phyloP scores from a whole-genome alignment of 2,113 vertebrate species.

The Glaucidium brasilianum region DNA sequence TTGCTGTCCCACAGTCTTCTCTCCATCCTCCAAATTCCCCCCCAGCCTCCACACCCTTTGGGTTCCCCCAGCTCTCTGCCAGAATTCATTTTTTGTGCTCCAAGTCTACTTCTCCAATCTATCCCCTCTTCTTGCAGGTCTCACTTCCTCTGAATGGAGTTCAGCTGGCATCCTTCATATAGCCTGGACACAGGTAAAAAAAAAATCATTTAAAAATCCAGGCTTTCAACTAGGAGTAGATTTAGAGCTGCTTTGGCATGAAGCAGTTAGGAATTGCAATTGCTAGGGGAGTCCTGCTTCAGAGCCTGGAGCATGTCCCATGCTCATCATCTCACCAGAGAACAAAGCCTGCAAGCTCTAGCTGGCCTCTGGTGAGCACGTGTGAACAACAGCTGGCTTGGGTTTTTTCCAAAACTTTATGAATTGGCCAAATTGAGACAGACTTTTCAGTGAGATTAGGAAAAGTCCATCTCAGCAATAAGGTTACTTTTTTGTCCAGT shows the following conservation, averaged over 20 bases:
- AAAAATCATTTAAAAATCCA: neutral
- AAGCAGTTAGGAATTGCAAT: neutral
- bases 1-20: neutral
- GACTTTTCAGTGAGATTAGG: neutral
- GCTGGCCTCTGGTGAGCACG: neutral
- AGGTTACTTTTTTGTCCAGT: neutral
- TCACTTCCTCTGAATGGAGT: neutral
- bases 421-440: neutral
- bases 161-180: neutral
- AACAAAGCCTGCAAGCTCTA: neutral
- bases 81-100: neutral
- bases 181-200: neutral
- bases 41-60: neutral
- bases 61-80: neutral
- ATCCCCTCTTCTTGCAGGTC: neutral
- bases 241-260: neutral
- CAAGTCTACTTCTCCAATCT: neutral
- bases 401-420: neutral
- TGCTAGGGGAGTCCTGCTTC: neutral
- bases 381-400: slow-evolving; percentile 33
- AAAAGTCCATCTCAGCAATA: neutral
- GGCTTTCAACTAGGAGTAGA: neutral
- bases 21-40: neutral
- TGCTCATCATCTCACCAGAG: neutral
- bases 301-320: neutral